Percentiles rank a stretch among this genome's conserved stretches.
Evolutionary conservation across 2,888 invertebrate species (phyloP).

Genomic region (Stenoptilia bipunctidactyla): DNA sequence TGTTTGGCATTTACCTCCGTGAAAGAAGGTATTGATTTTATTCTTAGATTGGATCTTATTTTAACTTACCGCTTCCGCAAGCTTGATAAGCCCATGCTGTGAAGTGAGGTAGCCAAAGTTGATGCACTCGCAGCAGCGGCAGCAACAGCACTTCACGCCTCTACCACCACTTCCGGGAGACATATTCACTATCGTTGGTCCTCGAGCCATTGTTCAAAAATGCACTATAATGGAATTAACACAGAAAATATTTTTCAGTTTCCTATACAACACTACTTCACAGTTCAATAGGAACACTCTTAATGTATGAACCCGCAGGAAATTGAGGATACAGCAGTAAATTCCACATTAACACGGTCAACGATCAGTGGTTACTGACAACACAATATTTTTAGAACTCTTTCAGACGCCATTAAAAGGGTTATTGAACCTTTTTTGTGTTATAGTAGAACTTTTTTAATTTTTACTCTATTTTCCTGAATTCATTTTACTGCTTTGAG

Average conservation of each 20-base stretch:
- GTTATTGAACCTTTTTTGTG: conserved; percentile 1
- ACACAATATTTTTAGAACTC: conserved; percentile 57
- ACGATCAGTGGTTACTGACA: conserved; percentile 41
- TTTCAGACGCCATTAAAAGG: conserved; percentile 23
- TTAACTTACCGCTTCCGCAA: conserved; percentile 79
- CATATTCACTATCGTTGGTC: conserved; percentile 61
- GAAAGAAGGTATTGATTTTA: no score
- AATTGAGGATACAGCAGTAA: conserved; percentile 41
- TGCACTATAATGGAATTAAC: no score
- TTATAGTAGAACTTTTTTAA: no score
- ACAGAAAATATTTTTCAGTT: conserved; percentile 6
- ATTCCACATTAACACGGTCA: conserved; percentile 39
- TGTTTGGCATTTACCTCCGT: no score
- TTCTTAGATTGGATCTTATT: no score
- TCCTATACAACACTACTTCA: no score
- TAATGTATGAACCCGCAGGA: conserved; percentile 34
- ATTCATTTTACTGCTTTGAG: no score
- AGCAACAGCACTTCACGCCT: conserved; percentile 80
- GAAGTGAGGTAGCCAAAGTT: conserved; percentile 82
- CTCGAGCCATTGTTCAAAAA: conserved; percentile 46
- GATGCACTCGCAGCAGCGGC: conserved; percentile 83
- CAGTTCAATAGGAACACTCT: background rate
- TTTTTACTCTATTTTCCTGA: no score
- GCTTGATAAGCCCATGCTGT: conserved; percentile 79
- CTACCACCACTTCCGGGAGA: conserved; percentile 43